Evolutionary conservation across 2,797 vertebrate genomes (phyloP), one percentile per base, ranked within the genome.

Genomic region (Tenualosa thibaudeaui): DNA sequence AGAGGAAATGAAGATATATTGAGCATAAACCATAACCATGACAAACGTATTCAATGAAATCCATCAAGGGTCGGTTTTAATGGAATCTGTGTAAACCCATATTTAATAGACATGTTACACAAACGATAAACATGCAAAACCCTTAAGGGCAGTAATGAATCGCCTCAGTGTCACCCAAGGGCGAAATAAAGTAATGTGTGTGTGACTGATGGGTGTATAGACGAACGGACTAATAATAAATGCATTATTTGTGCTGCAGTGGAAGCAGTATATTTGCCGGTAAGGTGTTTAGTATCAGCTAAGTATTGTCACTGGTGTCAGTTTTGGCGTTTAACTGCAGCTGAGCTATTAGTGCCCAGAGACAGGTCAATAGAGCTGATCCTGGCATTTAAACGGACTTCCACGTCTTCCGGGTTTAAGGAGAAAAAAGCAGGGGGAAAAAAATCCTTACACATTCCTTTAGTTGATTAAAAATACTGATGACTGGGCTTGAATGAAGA

Each of bases 391-490:
- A 86, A 91, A 93, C 91, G 83, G 58, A 86, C 89, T 92, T 90
- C 85, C 51, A 89, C 88, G 89, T 17, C 7, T 88, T 89, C 78
- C 84, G 82, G 62, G 53, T 90, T 87, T 91, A 54, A 88, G 86
- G 84, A 89, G 86, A 88, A 85, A n/a, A 82, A 86, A 43, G 86
- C 15, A 3, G 84, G 81, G 83, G 89, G 93, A 93, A 85, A 90
- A 31, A 93, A 93, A 60, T 88, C 92, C 92, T 92, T 91, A 92
- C 92, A 83, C 93, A 91, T 93, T 92, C 89, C 91, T 95, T 94
- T 93, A 93, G 92, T 94, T 93, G 92, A 93, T 93, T 92, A 94
- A 93, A 93, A 94, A 92, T 92, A 95, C 89, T 92, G 93, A 95
- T 94, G 94, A 95, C 91, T 81, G 88, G 82, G 89, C 91, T 92